Conservation (phyloP, 37 sponge, comb jelly and placozoan genomes). For the Trichoplax adhaerens region DNA sequence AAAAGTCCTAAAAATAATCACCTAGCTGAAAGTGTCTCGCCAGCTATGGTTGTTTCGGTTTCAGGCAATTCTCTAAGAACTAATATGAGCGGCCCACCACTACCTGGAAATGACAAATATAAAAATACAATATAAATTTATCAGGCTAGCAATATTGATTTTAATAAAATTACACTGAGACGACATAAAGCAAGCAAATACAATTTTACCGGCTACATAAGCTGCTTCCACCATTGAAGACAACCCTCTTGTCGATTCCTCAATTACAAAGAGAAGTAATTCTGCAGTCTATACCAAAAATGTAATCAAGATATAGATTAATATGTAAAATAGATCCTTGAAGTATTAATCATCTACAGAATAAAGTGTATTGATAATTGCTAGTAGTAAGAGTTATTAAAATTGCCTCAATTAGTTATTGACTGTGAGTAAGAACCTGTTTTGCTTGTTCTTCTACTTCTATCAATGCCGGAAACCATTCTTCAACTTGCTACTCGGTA, state of each 20-base stretch:
- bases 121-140: too few relatives aligned
- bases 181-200: too few relatives aligned
- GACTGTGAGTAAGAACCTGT: slow-evolving; percentile 3
- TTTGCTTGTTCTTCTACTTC: slow-evolving; percentile 77
- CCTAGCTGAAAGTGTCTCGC: slow-evolving; percentile 19
- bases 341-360: too few relatives aligned
- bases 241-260: slow-evolving; percentile 62
- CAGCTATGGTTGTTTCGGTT: slow-evolving; percentile 15
- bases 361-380: background rate
- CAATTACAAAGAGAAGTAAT: slow-evolving; percentile 61
- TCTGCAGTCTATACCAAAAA: slow-evolving; percentile 19
- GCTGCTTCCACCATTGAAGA: slow-evolving; percentile 71
- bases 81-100: slow-evolving; percentile 24
- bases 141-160: too few relatives aligned
- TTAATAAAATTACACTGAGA: too few relatives aligned
- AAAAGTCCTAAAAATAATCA: background rate
- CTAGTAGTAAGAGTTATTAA: background rate
- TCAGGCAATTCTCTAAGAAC: slow-evolving; percentile 18
- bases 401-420: too few relatives aligned
- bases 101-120: background rate
- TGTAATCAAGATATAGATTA: too few relatives aligned
- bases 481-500: slow-evolving; percentile 67
- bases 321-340: too few relatives aligned
- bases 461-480: slow-evolving; percentile 72
- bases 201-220: slow-evolving; percentile 32